Percentiles rank a stretch among this genome's conserved stretches.
Conservation (phyloP, 92 coral and sea anemone genomes). For the Zoanthus sociatus region DNA sequence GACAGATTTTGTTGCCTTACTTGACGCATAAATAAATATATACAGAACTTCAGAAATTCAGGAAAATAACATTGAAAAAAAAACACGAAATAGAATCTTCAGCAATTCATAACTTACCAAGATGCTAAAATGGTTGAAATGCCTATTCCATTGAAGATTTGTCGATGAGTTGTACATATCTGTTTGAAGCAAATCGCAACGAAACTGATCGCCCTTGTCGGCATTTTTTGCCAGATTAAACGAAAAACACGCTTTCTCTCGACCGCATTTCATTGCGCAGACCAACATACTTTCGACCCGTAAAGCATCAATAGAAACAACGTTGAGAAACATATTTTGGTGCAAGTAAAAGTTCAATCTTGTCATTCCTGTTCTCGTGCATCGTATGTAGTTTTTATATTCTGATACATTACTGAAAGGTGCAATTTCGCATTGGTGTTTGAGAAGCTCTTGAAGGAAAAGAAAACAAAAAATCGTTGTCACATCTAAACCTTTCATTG, state of each 20-base stretch:
- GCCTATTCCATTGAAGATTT: slow-evolving; percentile 1
- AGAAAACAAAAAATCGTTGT: background rate
- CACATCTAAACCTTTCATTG: background rate
- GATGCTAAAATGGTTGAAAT: slow-evolving; percentile 34
- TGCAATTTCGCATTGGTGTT: background rate
- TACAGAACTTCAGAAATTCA: too few relatives aligned
- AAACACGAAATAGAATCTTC: too few relatives aligned
- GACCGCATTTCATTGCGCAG: slow-evolving; percentile 7
- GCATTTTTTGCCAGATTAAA: slow-evolving; percentile 14
- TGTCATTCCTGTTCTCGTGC: background rate
- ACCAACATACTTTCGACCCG: slow-evolving; percentile 9
- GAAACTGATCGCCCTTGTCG: background rate
- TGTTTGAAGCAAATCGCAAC: slow-evolving; percentile 28
- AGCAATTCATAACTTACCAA: slow-evolving; percentile 20
- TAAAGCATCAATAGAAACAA: background rate
- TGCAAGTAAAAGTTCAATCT: slow-evolving; percentile 7
- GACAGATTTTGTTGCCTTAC: too few relatives aligned
- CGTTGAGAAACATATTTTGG: slow-evolving; percentile 14
- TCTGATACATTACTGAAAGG: background rate
- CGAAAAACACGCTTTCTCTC: slow-evolving; percentile 4
- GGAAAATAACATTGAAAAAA: too few relatives aligned
- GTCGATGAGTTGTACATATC: slow-evolving; percentile 35
- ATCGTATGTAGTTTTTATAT: slow-evolving; percentile 4
- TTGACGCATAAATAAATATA: too few relatives aligned
- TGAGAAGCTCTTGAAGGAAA: background rate